A percentile compares a stretch with the other conserved stretches of the same genome.
phyloP scores from a whole-genome alignment of 2,888 invertebrate genomes.

The Petrolisthes cinctipes region DNA sequence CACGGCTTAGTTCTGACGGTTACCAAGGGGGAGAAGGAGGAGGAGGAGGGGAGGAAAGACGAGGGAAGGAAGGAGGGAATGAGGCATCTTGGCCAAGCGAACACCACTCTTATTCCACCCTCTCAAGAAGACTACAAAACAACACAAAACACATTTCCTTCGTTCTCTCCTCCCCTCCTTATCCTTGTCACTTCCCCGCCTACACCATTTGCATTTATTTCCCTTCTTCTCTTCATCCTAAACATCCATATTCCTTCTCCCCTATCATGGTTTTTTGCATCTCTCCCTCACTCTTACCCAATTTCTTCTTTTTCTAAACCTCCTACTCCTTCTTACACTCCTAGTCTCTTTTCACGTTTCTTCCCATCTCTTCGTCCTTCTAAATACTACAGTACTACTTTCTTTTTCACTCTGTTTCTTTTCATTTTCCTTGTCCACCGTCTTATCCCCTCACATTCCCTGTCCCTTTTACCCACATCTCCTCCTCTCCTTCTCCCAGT shows the following conservation, averaged over 20 bases:
- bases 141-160: too few relatives aligned
- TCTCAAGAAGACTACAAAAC: too few relatives aligned
- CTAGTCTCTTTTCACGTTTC: too few relatives aligned
- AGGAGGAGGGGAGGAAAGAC: neutral
- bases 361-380: neutral
- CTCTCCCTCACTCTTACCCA: neutral
- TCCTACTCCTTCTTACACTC: too few relatives aligned
- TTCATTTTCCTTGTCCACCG: too few relatives aligned
- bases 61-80: neutral
- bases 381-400: too few relatives aligned
- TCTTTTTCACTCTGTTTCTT: too few relatives aligned
- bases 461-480: too few relatives aligned
- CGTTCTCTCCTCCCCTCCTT: neutral
- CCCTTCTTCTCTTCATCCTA: neutral
- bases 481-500: too few relatives aligned
- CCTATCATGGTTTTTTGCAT: neutral
- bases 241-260: neutral
- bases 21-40: neutral
- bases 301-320: neutral
- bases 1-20: constrained; percentile 17
- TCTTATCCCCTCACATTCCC: too few relatives aligned
- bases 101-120: too few relatives aligned
- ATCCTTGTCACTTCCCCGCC: neutral
- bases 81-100: too few relatives aligned
- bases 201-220: neutral